phyloP scores from a whole-genome alignment of 2,797 vertebrate species.

The Clarias fuscus region DNA sequence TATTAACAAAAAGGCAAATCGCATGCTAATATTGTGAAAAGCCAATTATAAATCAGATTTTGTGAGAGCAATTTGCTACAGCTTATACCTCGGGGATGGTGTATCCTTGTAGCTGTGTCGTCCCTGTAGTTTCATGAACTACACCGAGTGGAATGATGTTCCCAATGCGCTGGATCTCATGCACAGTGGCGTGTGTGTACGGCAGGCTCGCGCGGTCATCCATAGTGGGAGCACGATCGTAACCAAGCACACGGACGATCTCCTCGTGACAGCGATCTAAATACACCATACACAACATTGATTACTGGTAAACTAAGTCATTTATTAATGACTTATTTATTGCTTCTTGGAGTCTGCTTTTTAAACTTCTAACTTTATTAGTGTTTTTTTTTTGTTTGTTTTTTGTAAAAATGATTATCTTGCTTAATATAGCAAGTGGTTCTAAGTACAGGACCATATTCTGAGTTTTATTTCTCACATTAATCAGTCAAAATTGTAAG shows the following conservation, averaged over 20 bases:
- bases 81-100: conserved; percentile 46
- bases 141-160: conserved; percentile 47
- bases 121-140: conserved; percentile 39
- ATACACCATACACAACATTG: neutral
- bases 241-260: conserved; percentile 54
- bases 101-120: conserved; percentile 45
- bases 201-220: conserved; percentile 50
- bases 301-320: neutral
- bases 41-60: too few species aligned
- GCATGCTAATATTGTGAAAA: neutral
- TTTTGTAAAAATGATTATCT: neutral
- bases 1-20: neutral
- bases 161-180: conserved; percentile 54
- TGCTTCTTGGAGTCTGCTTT: neutral
- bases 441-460: too few species aligned
- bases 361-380: neutral
- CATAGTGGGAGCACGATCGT: conserved; percentile 47
- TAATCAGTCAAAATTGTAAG: neutral
- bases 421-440: too few species aligned
- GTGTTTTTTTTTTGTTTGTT: neutral
- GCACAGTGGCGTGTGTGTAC: conserved; percentile 49
- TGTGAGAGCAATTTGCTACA: neutral
- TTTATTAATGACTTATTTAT: too few species aligned
- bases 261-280: conserved; percentile 58
- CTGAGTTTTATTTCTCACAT: neutral